Evolutionary conservation across 2,888 invertebrate species (phyloP).

Genomic region (Branchellion lobata): DNA sequence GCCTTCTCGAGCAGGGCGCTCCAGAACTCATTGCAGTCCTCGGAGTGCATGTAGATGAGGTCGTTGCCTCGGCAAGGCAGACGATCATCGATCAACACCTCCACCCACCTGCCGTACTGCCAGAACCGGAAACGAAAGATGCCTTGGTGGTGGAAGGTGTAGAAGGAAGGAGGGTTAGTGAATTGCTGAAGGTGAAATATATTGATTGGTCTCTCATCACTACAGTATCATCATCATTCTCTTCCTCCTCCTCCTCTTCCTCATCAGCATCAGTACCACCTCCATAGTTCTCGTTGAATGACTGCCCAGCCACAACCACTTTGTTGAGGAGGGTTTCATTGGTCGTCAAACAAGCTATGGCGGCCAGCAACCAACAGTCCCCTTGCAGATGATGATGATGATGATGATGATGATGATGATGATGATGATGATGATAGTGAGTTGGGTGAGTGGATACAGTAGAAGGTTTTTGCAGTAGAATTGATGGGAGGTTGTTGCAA

Average conservation of each 20-base stretch:
- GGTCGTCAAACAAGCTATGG: constrained; percentile 88
- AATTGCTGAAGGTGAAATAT: too few species aligned
- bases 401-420: too few species aligned
- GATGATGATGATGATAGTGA: too few species aligned
- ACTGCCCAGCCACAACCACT: constrained; percentile 91
- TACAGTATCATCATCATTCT: too few species aligned
- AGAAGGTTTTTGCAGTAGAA: too few species aligned
- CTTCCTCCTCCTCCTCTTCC: too few species aligned
- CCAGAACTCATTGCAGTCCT: constrained; percentile 90
- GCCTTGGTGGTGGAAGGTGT: constrained; percentile 44
- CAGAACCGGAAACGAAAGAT: constrained; percentile 86
- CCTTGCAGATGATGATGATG: constrained; percentile 62
- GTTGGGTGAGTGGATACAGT: too few species aligned
- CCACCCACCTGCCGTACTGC: constrained; percentile 84
- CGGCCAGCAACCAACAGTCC: constrained; percentile 80
- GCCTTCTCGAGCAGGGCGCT: constrained; percentile 91
- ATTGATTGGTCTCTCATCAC: too few species aligned
- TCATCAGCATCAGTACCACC: constrained; percentile 41
- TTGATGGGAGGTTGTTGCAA: too few species aligned
- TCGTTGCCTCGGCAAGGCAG: constrained; percentile 82
- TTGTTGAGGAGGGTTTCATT: constrained; percentile 83
- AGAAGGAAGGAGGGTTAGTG: too few species aligned
- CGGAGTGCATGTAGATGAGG: constrained; percentile 80
- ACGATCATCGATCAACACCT: constrained; percentile 87
- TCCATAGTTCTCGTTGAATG: constrained; percentile 66